These are phyloP conservation scores for Delichon dasypus DNA, from an alignment of 2,797 vertebrate genomes.

Conservation along the genomic window DNA sequence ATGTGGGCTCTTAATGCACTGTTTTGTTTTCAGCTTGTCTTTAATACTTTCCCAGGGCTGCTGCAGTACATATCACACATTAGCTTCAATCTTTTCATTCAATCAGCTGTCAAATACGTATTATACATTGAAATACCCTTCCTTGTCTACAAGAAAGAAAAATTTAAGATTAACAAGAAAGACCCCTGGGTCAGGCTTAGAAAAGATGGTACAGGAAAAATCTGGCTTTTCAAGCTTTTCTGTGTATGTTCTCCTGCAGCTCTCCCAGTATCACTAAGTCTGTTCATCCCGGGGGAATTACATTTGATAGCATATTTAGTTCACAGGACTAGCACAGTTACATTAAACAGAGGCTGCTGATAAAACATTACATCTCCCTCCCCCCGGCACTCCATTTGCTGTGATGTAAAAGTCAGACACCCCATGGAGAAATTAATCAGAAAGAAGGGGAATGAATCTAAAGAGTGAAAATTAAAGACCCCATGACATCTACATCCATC, in stretches of 20 bases:
- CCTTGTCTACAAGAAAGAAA: neutral
- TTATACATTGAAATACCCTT: neutral
- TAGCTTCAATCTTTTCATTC: neutral
- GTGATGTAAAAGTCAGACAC: conserved; percentile 55
- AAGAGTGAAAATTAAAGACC: conserved; percentile 67
- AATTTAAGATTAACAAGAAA: neutral
- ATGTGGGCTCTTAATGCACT: neutral
- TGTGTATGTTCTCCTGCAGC: neutral
- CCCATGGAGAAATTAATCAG: conserved; percentile 70
- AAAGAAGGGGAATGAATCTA: conserved; percentile 53
- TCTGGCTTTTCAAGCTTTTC: neutral
- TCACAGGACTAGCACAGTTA: conserved; percentile 45
- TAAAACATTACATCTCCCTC: conserved; percentile 55
- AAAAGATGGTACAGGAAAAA: neutral
- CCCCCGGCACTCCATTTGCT: conserved; percentile 28
- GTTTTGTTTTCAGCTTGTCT: neutral
- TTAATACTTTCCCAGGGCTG: neutral
- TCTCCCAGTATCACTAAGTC: neutral
- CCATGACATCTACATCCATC: conserved; percentile 56
- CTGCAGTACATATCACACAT: neutral
- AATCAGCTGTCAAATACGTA: neutral
- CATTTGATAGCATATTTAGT: conserved; percentile 61
- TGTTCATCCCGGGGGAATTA: conserved; percentile 28
- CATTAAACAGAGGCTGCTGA: conserved; percentile 59
- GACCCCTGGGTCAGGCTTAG: neutral